A percentile compares a stretch with the other conserved stretches of the same genome.
phyloP scores from a whole-genome alignment of 2,888 invertebrate genomes.

The Pseudolycoriella hygida region DNA sequence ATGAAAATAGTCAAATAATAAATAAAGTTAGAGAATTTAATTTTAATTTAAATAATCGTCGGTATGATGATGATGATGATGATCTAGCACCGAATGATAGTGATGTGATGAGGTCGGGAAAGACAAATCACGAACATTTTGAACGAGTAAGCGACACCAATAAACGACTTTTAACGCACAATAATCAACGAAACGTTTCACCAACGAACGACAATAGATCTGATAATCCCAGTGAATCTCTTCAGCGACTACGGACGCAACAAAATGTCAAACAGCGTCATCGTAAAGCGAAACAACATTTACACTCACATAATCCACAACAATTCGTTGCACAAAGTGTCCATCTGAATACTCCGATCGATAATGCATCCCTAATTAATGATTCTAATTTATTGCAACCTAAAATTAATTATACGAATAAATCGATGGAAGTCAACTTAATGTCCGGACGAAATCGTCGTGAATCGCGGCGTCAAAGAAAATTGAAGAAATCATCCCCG shows the following conservation, averaged over 20 bases:
- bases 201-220: slow-evolving; percentile 1
- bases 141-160: slow-evolving; percentile 5
- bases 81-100: not conserved
- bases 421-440: not conserved
- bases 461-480: not conserved
- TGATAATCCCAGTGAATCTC: not conserved
- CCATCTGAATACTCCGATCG: not conserved
- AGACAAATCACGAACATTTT: slow-evolving; percentile 5
- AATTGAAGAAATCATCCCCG: too few relatives aligned
- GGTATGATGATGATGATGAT: slow-evolving; percentile 1
- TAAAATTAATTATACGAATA: not conserved
- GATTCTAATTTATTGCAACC: not conserved
- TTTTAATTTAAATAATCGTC: not conserved
- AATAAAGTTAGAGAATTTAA: slow-evolving; percentile 1
- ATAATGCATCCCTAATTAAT: not conserved
- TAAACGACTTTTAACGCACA: not conserved
- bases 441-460: slow-evolving; percentile 5
- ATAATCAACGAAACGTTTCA: not conserved
- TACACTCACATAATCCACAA: not conserved
- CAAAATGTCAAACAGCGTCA: slow-evolving; percentile 6
- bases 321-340: not conserved
- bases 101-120: slow-evolving; percentile 5
- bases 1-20: slow-evolving; percentile 17
- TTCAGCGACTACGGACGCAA: slow-evolving; percentile 4
- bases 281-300: slow-evolving; percentile 8